phyloP scores from a whole-genome alignment of 2,113 vertebrate genomes.

The Hippopotamus amphibius region DNA sequence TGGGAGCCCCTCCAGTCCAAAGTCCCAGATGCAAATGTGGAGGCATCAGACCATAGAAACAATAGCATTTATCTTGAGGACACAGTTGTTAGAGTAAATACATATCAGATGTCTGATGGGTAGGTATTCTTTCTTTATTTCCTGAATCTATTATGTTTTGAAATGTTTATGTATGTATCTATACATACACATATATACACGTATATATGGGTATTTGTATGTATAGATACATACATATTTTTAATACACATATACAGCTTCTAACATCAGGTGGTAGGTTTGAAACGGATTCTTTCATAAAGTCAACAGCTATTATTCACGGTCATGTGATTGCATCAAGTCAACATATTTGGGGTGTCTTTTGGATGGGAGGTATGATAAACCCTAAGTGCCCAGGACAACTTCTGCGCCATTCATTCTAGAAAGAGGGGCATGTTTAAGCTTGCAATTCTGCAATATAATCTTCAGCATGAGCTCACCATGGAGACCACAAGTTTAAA shows the following conservation, averaged over 20 bases:
- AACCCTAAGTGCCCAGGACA: background rate
- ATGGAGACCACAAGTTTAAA: background rate
- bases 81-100: background rate
- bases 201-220: background rate
- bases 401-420: background rate
- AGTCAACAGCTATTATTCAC: background rate
- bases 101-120: background rate
- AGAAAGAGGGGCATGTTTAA: background rate
- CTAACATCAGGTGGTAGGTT: background rate
- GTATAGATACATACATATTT: background rate
- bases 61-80: background rate
- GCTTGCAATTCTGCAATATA: background rate
- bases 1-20: background rate
- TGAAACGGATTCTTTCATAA: background rate
- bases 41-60: background rate
- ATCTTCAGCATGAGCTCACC: background rate
- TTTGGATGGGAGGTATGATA: background rate
- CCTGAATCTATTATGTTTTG: background rate
- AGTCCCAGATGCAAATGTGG: background rate
- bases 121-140: background rate
- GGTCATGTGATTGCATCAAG: background rate
- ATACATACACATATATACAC: background rate
- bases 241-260: slow-evolving; percentile 24
- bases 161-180: background rate
- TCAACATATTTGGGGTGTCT: background rate